Percentiles rank a stretch among this genome's conserved stretches.
These are phyloP conservation scores for Volucella inanis DNA, from an alignment of 2,888 invertebrate genomes.

Conservation along the genomic window DNA sequence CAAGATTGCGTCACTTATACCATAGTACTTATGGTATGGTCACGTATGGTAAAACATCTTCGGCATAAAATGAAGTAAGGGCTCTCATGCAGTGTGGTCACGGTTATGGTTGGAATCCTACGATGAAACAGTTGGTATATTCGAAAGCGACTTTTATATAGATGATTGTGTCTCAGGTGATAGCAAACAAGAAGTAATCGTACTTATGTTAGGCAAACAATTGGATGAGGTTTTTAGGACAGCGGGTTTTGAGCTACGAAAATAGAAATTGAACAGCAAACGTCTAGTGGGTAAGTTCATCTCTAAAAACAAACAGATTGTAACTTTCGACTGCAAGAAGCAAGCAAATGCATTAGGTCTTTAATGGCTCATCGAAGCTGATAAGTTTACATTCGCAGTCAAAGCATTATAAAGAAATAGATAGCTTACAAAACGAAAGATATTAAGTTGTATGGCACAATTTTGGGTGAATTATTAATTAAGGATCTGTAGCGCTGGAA, in stretches of 20 bases:
- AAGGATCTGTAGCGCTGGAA: slow-evolving; percentile 25
- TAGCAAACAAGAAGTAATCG: slow-evolving; percentile 1
- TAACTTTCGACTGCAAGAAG: slow-evolving; percentile 1
- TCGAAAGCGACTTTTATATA: no score
- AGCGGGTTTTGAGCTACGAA: slow-evolving; percentile 23
- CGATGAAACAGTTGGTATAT: no score
- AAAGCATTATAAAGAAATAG: neutral
- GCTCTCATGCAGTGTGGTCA: no score
- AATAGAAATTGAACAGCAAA: slow-evolving; percentile 20
- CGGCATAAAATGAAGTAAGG: no score
- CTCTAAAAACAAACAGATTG: neutral
- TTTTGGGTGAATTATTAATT: slow-evolving; percentile 26
- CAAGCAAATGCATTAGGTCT: slow-evolving; percentile 9
- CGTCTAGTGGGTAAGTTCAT: neutral
- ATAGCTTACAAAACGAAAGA: slow-evolving; percentile 30
- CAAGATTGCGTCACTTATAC: no score
- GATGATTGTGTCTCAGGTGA: no score
- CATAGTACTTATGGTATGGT: no score
- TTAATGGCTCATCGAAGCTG: slow-evolving; percentile 5
- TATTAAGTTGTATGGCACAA: slow-evolving; percentile 39
- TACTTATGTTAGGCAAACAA: neutral
- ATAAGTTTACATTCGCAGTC: slow-evolving; percentile 20
- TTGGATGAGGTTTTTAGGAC: slow-evolving; percentile 3
- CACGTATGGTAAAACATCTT: no score
- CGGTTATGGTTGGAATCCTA: no score